phyloP scores from a whole-genome alignment of 2,888 invertebrate genomes.

The Phyllotreta striolata region DNA sequence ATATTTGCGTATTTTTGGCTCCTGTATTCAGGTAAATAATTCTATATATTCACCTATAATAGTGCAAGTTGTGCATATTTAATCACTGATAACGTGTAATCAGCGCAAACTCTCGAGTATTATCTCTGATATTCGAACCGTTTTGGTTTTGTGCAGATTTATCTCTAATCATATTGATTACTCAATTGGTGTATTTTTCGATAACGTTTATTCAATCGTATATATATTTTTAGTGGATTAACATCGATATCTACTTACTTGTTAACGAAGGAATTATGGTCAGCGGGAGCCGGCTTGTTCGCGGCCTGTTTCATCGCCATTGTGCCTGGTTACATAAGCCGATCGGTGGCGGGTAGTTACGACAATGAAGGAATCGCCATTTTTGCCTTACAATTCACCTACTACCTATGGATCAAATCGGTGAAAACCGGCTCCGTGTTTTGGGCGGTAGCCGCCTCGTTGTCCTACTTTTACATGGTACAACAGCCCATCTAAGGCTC shows the following conservation, averaged over 20 bases:
- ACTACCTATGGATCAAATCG: slow-evolving; percentile 97
- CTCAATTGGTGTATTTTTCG: slow-evolving; percentile 13
- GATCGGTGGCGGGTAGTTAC: slow-evolving; percentile 99
- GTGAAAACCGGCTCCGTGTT: slow-evolving; percentile 97
- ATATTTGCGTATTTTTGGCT: slow-evolving; percentile 98
- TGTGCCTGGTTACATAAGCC: slow-evolving; percentile 97
- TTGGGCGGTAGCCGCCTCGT: slow-evolving; percentile 92
- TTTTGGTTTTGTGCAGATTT: too few relatives aligned
- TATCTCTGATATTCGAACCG: too few relatives aligned
- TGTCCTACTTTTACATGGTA: slow-evolving; percentile 99
- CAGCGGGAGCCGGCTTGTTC: slow-evolving; percentile 93
- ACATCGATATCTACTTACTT: slow-evolving; percentile 98
- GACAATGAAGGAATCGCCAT: slow-evolving; percentile 99
- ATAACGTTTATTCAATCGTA: too few relatives aligned
- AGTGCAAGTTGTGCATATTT: too few relatives aligned
- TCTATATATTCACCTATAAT: background rate
- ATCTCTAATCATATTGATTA: too few relatives aligned
- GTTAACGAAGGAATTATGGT: slow-evolving; percentile 97
- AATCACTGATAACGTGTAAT: too few relatives aligned
- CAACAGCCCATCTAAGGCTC: slow-evolving; percentile 40
- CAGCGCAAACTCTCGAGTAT: too few relatives aligned
- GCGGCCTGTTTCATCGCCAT: slow-evolving; percentile 99
- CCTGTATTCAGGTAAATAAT: slow-evolving; percentile 62
- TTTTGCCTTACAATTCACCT: slow-evolving; percentile 98
- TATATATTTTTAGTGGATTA: slow-evolving; percentile 81